Base-by-base conservation (phyloP, 2,113 vertebrate species). In the Cebus imitator region DNA sequence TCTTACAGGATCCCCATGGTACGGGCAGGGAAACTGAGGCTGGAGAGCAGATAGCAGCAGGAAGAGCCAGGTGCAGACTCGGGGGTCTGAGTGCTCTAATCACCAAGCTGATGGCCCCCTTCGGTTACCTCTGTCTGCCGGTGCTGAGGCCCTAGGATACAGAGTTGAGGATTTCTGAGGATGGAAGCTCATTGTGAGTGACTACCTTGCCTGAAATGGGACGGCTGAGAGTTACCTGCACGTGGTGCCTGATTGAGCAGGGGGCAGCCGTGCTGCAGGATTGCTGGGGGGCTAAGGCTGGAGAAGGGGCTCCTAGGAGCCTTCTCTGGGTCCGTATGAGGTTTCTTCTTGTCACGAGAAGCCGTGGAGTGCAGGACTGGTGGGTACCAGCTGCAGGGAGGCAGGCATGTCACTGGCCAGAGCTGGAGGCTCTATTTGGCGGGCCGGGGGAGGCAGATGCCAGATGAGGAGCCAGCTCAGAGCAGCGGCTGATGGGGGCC, bases 401-500 rank as follows among this genome's bases (percentile, higher is more conserved):
- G 70, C 18, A 9, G 76, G 55, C 17, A 0, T 37, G 0, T 32
- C 27, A 1, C 40, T 21, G 86, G 37, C 61, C 68, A 11, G 55
- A 21, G 68, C 70, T 16, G 0, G 2, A 5, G 48, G 84, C 21
- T 72, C 75, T 57, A 37, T 68, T 5, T 43, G 32, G 35, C 17
- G 5, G 6, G 8, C 16, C 16, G 14, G 5, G 16, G 23, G 52
- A 30, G 35, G 61, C 13, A 35, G 43, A 4, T 32, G 3, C 37
- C 0, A 27, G 21, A 0, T 0, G 23, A 17, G 57, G 50, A 12
- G 1, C 11, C 50, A 3, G 0, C 11, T 3, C 0, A 0, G 11
- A 70, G 27, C 40, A 10, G 25, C 14, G 32, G 3, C 2, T 18
- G 50, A 7, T 2, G 37, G 17, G 30, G 25, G 23, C 32, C 76